Base-by-base conservation (phyloP, 2,113 vertebrate species). In the Turdus rufiventris region DNA sequence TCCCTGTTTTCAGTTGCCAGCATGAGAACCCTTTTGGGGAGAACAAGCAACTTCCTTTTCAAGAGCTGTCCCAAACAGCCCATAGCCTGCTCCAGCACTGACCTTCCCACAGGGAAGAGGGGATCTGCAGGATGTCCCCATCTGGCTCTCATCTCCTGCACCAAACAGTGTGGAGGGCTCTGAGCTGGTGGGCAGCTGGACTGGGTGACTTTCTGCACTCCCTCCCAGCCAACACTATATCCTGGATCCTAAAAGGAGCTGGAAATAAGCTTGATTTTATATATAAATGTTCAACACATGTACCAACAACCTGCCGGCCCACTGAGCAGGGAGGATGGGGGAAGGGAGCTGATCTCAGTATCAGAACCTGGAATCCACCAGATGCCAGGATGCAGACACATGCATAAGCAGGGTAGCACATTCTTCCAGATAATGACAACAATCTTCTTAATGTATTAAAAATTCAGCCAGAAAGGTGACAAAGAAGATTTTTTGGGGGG, bases 21-120 rank as follows among this genome's bases (percentile, higher is more conserved):
- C 4, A 2, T 8, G 5, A 60, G 25, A 14, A 61, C 18, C 12
- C 14, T 79, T 88, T 23, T 1, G 5, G 17, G 24, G 8, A 78
- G 48, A 75, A 25, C 9, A 57, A 72, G 23, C 6, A 14, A 36
- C 23, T 61, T 42, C 29, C 34, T 74, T 70, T 73, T 24, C 33
- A 38, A 83, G 18, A 66, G 12, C 42, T 43, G 24, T 23, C 53
- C 48, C 75, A 83, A 61, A 45, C 24, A 82, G 65, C 15, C 43
- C 47, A 19, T 2, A 7, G n/a, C 11, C 63, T 73, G 34, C 47
- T 80, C 51, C 57, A 92, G 31, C 18, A 36, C 20, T 33, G 47
- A 38, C 8, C 10, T 13, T 26, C 19, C 23, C 4, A 2, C 0
- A 0, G 15, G 25, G 7, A 45, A 51, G 36, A 58, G 18, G 10